phyloP scores from a whole-genome alignment of 2,113 vertebrate species.

The Castor canadensis region DNA sequence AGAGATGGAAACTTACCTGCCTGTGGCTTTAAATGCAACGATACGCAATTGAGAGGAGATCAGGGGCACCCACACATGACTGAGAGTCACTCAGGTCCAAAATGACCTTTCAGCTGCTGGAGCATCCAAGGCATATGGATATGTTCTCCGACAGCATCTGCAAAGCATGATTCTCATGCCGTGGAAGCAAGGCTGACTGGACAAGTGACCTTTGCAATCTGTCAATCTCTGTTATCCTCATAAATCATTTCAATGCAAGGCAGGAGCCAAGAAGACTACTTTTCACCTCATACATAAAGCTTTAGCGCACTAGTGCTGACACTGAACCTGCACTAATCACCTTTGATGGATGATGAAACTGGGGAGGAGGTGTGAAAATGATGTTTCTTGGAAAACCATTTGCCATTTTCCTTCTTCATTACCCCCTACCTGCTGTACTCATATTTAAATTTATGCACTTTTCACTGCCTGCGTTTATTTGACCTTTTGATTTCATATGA shows the following conservation, averaged over 20 bases:
- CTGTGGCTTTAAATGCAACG: constrained; percentile 44
- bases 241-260: constrained; percentile 64
- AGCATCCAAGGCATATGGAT: background rate
- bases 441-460: constrained; percentile 8
- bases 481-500: constrained; percentile 43
- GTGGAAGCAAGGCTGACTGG: constrained; percentile 47
- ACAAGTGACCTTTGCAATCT: constrained; percentile 72
- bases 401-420: constrained; percentile 36
- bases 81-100: background rate
- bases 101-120: constrained; percentile 51
- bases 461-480: background rate
- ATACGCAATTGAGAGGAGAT: background rate
- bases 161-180: constrained; percentile 37
- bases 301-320: constrained; percentile 53
- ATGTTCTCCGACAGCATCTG: background rate
- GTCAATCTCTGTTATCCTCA: constrained; percentile 69
- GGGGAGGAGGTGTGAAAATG: background rate
- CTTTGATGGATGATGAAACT: constrained; percentile 48
- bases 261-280: constrained; percentile 53
- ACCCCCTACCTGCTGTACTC: background rate
- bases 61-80: background rate
- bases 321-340: constrained; percentile 25
- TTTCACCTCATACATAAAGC: constrained; percentile 53
- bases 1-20: constrained; percentile 48
- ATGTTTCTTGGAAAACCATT: constrained; percentile 13